These are phyloP conservation scores for Yponomeuta evonymella DNA, from an alignment of 2,888 invertebrate genomes.

Conservation along the genomic window DNA sequence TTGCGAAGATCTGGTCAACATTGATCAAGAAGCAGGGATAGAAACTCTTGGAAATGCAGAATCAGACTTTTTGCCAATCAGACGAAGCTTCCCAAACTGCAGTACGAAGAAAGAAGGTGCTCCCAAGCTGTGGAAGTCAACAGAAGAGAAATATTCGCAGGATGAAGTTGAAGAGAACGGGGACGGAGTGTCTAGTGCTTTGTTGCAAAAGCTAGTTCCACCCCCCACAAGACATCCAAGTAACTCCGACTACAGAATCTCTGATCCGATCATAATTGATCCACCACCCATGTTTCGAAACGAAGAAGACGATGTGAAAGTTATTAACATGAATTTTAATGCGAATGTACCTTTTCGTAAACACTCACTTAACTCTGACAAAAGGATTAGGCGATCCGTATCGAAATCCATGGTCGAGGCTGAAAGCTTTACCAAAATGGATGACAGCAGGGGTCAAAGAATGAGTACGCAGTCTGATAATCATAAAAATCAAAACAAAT, in stretches of 20 bases:
- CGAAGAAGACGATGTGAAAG: constrained; percentile 56
- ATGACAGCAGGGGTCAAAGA: constrained; percentile 41
- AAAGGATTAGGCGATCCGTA: constrained; percentile 66
- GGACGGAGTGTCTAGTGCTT: constrained; percentile 27
- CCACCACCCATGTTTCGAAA: constrained; percentile 79
- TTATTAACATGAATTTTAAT: constrained; percentile 61
- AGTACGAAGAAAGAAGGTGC: constrained; percentile 62
- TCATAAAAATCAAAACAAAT: constrained; percentile 52
- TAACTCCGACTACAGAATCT: constrained; percentile 27
- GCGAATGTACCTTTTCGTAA: constrained; percentile 63
- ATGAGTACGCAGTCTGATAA: constrained; percentile 68
- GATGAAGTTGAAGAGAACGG: constrained; percentile 35
- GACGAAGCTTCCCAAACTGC: constrained; percentile 81
- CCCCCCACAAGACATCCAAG: constrained; percentile 42
- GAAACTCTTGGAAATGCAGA: constrained; percentile 50
- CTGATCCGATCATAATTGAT: constrained; percentile 61
- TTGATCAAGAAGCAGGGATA: constrained; percentile 77
- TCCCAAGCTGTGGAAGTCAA: constrained; percentile 63
- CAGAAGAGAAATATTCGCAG: constrained; percentile 51
- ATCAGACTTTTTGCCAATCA: constrained; percentile 59
- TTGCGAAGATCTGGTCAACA: constrained; percentile 81
- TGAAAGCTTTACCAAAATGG: constrained; percentile 48
- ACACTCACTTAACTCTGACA: constrained; percentile 79
- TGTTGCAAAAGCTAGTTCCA: constrained; percentile 50
- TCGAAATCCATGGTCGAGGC: constrained; percentile 65